Percentiles rank a stretch among this genome's conserved stretches.
phyloP scores from a whole-genome alignment of 2,113 vertebrate species.

The Hypomesus transpacificus region DNA sequence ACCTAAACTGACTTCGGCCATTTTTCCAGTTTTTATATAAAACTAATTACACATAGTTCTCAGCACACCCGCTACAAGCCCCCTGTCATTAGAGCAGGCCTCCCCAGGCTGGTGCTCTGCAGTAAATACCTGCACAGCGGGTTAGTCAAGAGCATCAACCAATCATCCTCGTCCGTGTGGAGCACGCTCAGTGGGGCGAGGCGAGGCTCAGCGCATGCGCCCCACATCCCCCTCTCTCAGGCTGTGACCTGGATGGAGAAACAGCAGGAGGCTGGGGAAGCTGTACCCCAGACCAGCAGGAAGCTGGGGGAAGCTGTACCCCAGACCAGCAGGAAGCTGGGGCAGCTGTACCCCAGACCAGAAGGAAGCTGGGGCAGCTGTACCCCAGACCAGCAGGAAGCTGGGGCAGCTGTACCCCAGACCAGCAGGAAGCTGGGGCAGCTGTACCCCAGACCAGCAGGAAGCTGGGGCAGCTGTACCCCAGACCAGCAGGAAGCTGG shows the following conservation, averaged over 20 bases:
- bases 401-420: too few species aligned
- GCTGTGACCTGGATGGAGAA: conserved; percentile 12
- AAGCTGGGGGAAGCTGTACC: not conserved
- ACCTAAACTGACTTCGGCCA: not conserved
- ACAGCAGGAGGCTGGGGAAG: not conserved
- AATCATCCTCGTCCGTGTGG: conserved; percentile 17
- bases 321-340: not conserved
- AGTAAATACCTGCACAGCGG: conserved; percentile 28
- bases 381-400: too few species aligned
- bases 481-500: too few species aligned
- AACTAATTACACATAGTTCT: conserved; percentile 17
- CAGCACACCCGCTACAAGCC: not conserved
- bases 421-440: too few species aligned
- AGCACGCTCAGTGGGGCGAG: conserved; percentile 14
- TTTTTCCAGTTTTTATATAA: conserved; percentile 6
- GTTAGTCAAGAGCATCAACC: conserved; percentile 18
- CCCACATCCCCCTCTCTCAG: conserved; percentile 31
- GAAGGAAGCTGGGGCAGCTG: too few species aligned
- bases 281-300: too few species aligned
- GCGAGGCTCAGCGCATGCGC: conserved; percentile 18
- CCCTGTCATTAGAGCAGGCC: not conserved
- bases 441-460: too few species aligned
- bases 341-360: conserved; percentile 2
- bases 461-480: too few species aligned
- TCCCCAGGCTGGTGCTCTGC: conserved; percentile 17